phyloP scores from a whole-genome alignment of 2,888 invertebrate species.

The Biston betularia region DNA sequence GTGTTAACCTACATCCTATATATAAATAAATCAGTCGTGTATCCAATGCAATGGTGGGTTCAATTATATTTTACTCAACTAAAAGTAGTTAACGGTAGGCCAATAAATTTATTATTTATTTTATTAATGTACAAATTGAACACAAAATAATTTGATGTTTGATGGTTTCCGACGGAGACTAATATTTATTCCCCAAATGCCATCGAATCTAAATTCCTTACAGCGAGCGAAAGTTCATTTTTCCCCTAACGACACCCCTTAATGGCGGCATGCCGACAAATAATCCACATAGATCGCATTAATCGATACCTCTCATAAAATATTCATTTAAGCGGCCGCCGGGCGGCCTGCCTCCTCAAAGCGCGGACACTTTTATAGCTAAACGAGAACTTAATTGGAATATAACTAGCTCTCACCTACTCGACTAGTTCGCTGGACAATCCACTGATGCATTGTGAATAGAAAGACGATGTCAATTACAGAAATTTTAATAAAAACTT shows the following conservation, averaged over 20 bases:
- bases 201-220: constrained; percentile 31
- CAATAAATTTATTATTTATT: too few relatives aligned
- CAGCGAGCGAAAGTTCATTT: constrained; percentile 40
- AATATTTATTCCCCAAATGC: background rate
- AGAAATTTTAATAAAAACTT: too few relatives aligned
- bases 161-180: background rate
- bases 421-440: background rate
- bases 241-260: constrained; percentile 48
- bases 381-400: background rate
- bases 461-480: too few relatives aligned
- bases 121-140: too few relatives aligned
- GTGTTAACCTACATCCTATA: too few relatives aligned
- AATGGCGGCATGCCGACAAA: constrained; percentile 72
- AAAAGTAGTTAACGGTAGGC: too few relatives aligned
- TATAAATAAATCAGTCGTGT: too few relatives aligned
- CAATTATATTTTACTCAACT: too few relatives aligned
- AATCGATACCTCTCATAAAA: constrained; percentile 70
- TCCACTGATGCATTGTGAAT: background rate
- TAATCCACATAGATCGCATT: constrained; percentile 65
- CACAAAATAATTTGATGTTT: too few relatives aligned
- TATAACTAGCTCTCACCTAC: background rate
- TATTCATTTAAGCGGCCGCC: constrained; percentile 59
- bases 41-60: too few relatives aligned
- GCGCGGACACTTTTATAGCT: background rate
- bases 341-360: background rate